Conservation (phyloP, 92 coral and sea anemone genomes). For the Porites cylindrica region DNA sequence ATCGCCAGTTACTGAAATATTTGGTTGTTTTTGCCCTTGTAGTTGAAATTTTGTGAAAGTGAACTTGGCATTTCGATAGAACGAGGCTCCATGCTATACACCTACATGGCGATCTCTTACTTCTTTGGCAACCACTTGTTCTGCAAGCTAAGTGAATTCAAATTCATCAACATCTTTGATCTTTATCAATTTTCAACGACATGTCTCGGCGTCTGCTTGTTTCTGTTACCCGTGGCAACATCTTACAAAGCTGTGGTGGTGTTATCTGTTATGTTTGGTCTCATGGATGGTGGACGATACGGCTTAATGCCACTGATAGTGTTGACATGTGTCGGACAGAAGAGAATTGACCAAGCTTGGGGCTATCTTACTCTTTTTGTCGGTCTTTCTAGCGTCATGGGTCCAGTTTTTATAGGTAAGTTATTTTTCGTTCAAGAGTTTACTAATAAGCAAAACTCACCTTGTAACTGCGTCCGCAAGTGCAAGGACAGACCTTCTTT, state of each 20-base stretch:
- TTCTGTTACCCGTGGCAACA: conserved; percentile 33
- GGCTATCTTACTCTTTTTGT: conserved; percentile 18
- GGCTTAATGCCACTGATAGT: conserved; percentile 52
- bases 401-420: conserved; percentile 46
- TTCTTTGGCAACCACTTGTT: conserved; percentile 56
- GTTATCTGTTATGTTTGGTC: conserved; percentile 50
- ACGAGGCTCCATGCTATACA: conserved; percentile 37
- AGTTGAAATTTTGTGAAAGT: conserved; percentile 50
- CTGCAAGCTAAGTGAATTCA: conserved; percentile 48
- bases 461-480: too few relatives aligned
- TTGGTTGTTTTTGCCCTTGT: neutral
- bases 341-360: conserved; percentile 39
- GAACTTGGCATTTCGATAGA: conserved; percentile 39
- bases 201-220: conserved; percentile 30
- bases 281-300: conserved; percentile 56
- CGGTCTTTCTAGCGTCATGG: conserved; percentile 7
- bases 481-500: too few relatives aligned
- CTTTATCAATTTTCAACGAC: conserved; percentile 44
- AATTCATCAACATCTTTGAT: conserved; percentile 31
- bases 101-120: conserved; percentile 47
- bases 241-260: conserved; percentile 32
- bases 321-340: conserved; percentile 41
- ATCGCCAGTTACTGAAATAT: too few relatives aligned
- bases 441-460: too few relatives aligned
- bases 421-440: too few relatives aligned